Conservation (phyloP, 2,113 vertebrate genomes). For the Zosterops lateralis region DNA sequence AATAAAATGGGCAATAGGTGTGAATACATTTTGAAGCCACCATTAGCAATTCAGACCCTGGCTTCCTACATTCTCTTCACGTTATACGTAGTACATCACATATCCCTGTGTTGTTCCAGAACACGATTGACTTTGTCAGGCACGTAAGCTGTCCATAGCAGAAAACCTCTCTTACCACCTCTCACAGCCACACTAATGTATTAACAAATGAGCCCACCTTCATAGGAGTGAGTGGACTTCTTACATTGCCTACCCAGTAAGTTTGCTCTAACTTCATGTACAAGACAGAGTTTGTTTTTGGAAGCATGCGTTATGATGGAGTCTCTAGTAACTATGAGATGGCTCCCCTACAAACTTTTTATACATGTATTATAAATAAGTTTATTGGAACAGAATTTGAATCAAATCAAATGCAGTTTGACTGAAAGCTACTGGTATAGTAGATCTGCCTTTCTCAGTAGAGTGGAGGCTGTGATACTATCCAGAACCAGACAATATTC, state of each 20-base stretch:
- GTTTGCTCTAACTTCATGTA: background rate
- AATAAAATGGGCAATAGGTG: background rate
- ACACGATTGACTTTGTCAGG: background rate
- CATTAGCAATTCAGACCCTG: background rate
- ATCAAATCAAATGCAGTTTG: background rate
- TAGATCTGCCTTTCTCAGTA: background rate
- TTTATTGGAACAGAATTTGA: background rate
- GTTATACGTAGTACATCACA: background rate
- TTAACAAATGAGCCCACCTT: background rate
- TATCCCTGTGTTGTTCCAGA: background rate
- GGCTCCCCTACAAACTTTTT: background rate
- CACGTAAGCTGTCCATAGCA: background rate
- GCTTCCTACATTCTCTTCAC: background rate
- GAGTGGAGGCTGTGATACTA: background rate
- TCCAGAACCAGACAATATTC: background rate
- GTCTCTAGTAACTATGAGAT: background rate
- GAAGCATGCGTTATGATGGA: background rate
- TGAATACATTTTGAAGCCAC: background rate
- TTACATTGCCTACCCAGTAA: background rate
- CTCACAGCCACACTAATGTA: background rate
- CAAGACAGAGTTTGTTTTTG: background rate
- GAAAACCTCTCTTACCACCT: background rate
- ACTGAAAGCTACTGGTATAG: background rate
- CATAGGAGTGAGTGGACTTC: background rate
- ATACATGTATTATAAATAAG: background rate